Percentiles rank a stretch among this genome's conserved stretches.
Conservation (phyloP, 2,113 vertebrate genomes). For the Myotis lucifugus region DNA sequence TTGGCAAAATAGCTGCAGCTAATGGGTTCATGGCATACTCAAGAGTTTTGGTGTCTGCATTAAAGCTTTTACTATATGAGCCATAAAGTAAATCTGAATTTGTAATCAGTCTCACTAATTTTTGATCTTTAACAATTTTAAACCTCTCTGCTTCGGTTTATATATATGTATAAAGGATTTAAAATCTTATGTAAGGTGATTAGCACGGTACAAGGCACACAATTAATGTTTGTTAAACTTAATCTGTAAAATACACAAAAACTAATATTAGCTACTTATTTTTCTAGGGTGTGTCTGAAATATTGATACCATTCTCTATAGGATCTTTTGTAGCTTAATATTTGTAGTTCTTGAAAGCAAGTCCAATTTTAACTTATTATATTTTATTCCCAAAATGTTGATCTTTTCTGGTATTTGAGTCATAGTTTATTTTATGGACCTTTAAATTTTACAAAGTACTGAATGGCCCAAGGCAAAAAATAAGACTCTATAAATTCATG, state of each 20-base stretch:
- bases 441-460: conserved; percentile 71
- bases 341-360: conserved; percentile 44
- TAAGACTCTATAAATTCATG: conserved; percentile 65
- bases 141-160: neutral
- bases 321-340: conserved; percentile 6
- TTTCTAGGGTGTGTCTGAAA: neutral
- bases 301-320: conserved; percentile 5
- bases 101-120: neutral
- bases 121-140: conserved; percentile 16
- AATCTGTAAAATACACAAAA: conserved; percentile 36
- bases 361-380: conserved; percentile 31
- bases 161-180: neutral
- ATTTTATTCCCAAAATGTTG: conserved; percentile 30
- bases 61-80: conserved; percentile 54
- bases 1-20: conserved; percentile 23
- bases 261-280: neutral
- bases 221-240: conserved; percentile 51
- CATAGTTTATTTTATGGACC: conserved; percentile 68
- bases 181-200: conserved; percentile 15
- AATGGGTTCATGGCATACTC: neutral
- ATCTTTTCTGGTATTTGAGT: conserved; percentile 60
- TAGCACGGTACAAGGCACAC: neutral
- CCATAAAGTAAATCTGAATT: conserved; percentile 16
- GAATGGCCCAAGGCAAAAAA: conserved; percentile 63
- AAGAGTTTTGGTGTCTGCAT: neutral